phyloP scores from a whole-genome alignment of 2,888 invertebrate genomes.

The Ectemnius continuus region DNA sequence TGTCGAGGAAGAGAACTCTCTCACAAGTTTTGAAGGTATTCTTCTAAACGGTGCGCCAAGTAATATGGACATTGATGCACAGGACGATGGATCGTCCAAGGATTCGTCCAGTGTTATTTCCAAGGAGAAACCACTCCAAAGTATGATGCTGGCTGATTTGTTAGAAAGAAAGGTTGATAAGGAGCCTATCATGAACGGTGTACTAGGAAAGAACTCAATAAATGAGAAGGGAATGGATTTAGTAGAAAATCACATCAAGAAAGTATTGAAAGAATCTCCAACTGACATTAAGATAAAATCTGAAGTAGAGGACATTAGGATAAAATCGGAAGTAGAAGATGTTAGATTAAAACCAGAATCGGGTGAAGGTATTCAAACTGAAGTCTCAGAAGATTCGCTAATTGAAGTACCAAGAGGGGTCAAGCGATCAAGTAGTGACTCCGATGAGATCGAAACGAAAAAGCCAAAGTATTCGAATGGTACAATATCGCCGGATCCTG shows the following conservation, averaged over 20 bases:
- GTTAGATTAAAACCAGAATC: too few relatives aligned
- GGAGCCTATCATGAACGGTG: slow-evolving; percentile 82
- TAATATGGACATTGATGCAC: slow-evolving; percentile 79
- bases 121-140: slow-evolving; percentile 81
- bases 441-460: slow-evolving; percentile 78
- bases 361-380: slow-evolving; percentile 68
- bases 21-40: slow-evolving; percentile 83
- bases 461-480: slow-evolving; percentile 77
- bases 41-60: slow-evolving; percentile 81
- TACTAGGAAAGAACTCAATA: slow-evolving; percentile 80
- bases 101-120: slow-evolving; percentile 74
- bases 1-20: slow-evolving; percentile 81
- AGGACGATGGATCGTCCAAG: slow-evolving; percentile 81
- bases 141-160: slow-evolving; percentile 87
- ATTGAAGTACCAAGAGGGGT: slow-evolving; percentile 74
- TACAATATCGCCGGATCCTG: slow-evolving; percentile 74
- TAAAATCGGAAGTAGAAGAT: slow-evolving; percentile 67
- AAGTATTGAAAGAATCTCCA: slow-evolving; percentile 76
- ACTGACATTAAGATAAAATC: slow-evolving; percentile 68
- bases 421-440: slow-evolving; percentile 76
- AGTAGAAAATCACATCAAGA: slow-evolving; percentile 82
- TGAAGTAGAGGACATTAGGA: slow-evolving; percentile 67
- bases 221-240: slow-evolving; percentile 82
- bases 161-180: slow-evolving; percentile 87
- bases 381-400: slow-evolving; percentile 72